phyloP scores from a whole-genome alignment of 2,113 vertebrate genomes.

The Anoplopoma fimbria region DNA sequence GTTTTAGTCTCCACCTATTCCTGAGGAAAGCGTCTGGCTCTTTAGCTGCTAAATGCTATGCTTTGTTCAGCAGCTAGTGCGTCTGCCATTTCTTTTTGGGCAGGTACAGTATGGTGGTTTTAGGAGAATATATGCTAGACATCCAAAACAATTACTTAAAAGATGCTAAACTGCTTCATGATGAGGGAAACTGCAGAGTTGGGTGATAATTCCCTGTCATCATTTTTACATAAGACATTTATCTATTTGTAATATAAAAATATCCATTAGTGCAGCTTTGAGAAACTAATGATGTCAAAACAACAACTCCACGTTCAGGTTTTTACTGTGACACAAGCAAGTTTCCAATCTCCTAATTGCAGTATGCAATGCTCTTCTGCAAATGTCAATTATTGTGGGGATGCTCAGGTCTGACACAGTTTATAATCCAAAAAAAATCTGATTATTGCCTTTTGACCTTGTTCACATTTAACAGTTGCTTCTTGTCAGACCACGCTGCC shows the following conservation, averaged over 20 bases:
- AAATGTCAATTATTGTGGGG: neutral
- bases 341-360: neutral
- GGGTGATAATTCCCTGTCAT: neutral
- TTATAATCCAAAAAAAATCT: neutral
- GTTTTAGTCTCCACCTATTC: neutral
- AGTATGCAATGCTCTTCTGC: constrained; percentile 46
- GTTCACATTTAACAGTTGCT: neutral
- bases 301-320: constrained; percentile 17
- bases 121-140: neutral
- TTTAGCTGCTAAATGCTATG: neutral
- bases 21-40: neutral
- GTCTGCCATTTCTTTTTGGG: neutral
- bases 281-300: constrained; percentile 31
- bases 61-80: neutral
- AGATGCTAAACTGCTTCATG: neutral
- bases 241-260: neutral
- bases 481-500: constrained; percentile 29
- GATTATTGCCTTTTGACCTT: constrained; percentile 12
- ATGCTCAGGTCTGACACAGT: constrained; percentile 24
- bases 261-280: constrained; percentile 27
- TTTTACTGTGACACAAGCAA: constrained; percentile 5
- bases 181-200: neutral
- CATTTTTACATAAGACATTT: neutral
- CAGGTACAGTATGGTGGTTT: neutral
- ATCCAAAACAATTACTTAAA: neutral